Evolutionary conservation across 2,797 vertebrate species (phyloP), one percentile per base, ranked within the genome.

Genomic region (Alca torda): DNA sequence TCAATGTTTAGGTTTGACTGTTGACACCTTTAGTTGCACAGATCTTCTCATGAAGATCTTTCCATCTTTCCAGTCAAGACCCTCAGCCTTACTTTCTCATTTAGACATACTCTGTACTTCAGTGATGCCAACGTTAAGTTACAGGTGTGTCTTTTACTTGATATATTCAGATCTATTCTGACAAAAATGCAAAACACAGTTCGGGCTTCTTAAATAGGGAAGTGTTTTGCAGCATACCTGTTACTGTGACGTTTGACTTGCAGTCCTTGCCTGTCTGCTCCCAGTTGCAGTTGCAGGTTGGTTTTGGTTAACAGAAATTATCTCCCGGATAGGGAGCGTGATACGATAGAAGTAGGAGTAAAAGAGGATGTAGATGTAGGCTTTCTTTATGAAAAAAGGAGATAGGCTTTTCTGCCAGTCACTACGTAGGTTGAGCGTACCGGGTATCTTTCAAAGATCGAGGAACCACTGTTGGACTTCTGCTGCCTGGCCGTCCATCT

Each of bases 341-440:
- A 9, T 57, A 10, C 0, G 10, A 24, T 24, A 69, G 31, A 70
- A 78, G 68, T 8, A 69, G 61, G 60, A 64, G 28, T 13, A 50
- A 61, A 35, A 77, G 31, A 72, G 48, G 33, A 46, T 64, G 45
- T 60, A 70, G 37, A 7, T 15, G 7, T 19, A 48, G 43, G 18
- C 20, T 87, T 91, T 61, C 35, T 65, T 26, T 61, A 16, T 53
- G 37, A 48, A 43, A 39, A 51, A 87, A 54, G 35, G 18, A 24
- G 13, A 10, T n/a, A 16, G 39, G 18, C 23, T 77, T 75, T 89
- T 77, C 48, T 92, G 48, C 9, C 67, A 37, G 63, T 41, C 70
- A 45, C 15, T 39, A 5, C 0, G 0, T 37, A 46, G 54, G 25
- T 6, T 12, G 5, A 78, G 26, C 7, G 31, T 65, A n/a, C 45